Evolutionary conservation across 2,113 vertebrate species (phyloP).

Genomic region (Pituophis catenifer): DNA sequence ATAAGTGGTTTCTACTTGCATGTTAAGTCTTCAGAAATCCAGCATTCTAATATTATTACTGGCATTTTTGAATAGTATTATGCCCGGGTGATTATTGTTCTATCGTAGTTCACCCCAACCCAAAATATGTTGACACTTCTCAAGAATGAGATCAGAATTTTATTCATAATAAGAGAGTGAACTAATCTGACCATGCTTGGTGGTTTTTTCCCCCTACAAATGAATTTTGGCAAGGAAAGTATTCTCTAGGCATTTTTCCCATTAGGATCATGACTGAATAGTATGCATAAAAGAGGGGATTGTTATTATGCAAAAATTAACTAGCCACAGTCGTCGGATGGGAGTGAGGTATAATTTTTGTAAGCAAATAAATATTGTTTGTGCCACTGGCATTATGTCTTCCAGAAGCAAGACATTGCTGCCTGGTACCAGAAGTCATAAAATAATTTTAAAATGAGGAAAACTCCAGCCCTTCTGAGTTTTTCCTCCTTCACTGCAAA

Average conservation of each 20-base stretch:
- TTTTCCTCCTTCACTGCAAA: not conserved
- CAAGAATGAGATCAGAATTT: not conserved
- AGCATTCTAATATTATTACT: not conserved
- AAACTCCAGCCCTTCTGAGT: constrained; percentile 22
- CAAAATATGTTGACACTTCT: not conserved
- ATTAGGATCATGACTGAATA: not conserved
- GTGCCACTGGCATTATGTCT: not conserved
- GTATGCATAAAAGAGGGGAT: not conserved
- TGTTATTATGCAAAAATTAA: not conserved
- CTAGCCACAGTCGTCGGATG: not conserved
- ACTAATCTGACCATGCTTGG: not conserved
- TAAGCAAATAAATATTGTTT: not conserved
- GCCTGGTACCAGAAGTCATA: not conserved
- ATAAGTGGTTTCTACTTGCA: not conserved
- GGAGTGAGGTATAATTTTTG: not conserved
- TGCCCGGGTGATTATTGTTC: not conserved
- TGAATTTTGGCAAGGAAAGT: not conserved
- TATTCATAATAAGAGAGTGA: not conserved
- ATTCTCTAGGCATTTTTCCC: not conserved
- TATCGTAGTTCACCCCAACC: not conserved
- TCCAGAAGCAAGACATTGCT: not conserved
- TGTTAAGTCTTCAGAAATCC: not conserved
- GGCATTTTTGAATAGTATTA: not conserved
- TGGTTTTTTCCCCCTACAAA: not conserved
- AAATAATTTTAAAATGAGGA: constrained; percentile 11